A percentile compares a stretch with the other conserved stretches of the same genome.
Evolutionary conservation across 2,797 vertebrate genomes (phyloP).

Genomic region (Ispidina picta): DNA sequence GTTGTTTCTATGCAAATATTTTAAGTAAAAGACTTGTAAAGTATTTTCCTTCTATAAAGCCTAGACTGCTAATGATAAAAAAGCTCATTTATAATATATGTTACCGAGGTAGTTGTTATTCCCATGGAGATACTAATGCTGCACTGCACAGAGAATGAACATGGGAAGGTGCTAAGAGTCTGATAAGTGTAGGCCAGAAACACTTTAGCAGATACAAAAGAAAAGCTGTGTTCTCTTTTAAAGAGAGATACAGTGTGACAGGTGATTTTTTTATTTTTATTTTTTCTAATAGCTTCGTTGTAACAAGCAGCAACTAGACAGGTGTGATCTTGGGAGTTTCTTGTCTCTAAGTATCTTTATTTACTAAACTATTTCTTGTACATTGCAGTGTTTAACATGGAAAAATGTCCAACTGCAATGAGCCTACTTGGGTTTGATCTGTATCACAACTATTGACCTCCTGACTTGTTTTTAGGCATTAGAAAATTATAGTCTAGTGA

Average conservation of each 20-base stretch:
- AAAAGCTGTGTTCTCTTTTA: background rate
- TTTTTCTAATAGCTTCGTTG: background rate
- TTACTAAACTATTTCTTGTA: background rate
- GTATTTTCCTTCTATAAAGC: background rate
- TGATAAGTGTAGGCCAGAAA: background rate
- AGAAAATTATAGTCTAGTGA: too few relatives aligned
- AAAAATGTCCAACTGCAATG: background rate
- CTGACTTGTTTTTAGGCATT: background rate
- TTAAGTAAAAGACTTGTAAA: background rate
- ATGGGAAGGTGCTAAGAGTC: background rate
- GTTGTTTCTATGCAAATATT: background rate
- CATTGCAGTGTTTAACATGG: background rate
- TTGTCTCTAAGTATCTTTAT: background rate
- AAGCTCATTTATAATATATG: background rate
- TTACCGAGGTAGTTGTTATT: background rate
- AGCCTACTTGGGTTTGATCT: background rate
- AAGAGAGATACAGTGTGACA: background rate
- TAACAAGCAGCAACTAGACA: background rate
- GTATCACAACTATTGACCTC: background rate
- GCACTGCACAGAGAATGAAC: background rate
- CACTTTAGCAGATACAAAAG: background rate
- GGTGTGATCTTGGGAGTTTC: background rate
- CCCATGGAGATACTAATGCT: background rate
- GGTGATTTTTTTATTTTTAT: background rate
- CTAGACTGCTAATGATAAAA: background rate